phyloP scores from a whole-genome alignment of 1,140 invertebrate genomes.

The Platorchestia sp. region DNA sequence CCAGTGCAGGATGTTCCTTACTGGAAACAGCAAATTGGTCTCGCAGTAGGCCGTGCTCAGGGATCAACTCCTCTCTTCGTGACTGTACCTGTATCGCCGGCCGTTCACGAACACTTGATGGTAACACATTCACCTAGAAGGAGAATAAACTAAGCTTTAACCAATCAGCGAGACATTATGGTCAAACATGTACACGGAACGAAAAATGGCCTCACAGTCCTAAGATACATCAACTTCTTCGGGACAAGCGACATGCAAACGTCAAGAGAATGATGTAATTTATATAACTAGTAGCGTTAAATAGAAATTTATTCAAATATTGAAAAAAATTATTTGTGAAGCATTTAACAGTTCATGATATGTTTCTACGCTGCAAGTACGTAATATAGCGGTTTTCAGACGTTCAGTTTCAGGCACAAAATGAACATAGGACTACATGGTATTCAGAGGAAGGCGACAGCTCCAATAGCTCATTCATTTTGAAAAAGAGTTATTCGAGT shows the following conservation, averaged over 20 bases:
- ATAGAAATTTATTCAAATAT: background rate
- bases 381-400: background rate
- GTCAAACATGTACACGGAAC: background rate
- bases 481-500: too few relatives aligned
- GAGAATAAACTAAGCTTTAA: slow-evolving; percentile 2
- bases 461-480: background rate
- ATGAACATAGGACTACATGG: background rate
- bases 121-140: background rate
- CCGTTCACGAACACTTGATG: background rate
- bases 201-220: background rate
- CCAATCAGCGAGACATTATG: background rate
- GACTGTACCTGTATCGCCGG: background rate
- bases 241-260: background rate
- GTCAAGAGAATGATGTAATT: background rate
- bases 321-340: background rate
- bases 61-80: background rate
- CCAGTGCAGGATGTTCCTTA: background rate
- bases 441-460: background rate
- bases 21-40: background rate
- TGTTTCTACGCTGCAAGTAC: background rate
- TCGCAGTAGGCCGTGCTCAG: background rate
- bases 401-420: background rate
- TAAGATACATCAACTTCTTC: background rate
- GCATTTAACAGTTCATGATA: background rate
- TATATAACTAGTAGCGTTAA: background rate